These are phyloP conservation scores for Natator depressus DNA, from an alignment of 2,113 vertebrate genomes.

Conservation along the genomic window DNA sequence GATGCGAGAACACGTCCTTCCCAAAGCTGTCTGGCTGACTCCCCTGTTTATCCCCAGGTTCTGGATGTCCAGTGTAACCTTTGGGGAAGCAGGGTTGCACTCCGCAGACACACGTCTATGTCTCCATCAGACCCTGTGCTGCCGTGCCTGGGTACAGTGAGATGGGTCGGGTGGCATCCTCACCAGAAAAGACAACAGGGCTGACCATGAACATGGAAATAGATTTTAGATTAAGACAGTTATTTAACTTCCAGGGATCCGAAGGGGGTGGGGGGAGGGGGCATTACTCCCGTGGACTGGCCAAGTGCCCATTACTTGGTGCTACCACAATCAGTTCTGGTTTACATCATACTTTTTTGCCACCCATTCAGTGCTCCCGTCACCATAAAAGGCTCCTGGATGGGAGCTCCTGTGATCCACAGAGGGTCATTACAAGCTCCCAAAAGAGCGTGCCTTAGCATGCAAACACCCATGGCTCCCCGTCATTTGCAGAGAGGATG, in stretches of 20 bases:
- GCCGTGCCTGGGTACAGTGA: neutral
- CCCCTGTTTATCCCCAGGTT: neutral
- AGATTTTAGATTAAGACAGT: neutral
- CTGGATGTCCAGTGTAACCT: neutral
- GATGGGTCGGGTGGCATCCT: neutral
- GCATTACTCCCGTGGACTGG: neutral
- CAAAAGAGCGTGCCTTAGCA: neutral
- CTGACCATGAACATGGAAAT: neutral
- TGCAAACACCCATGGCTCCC: neutral
- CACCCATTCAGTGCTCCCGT: neutral
- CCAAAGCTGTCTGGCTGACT: neutral
- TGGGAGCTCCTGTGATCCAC: neutral
- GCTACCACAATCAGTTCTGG: rapidly evolving
- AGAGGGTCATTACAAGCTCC: neutral
- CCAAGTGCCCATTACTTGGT: rapidly evolving
- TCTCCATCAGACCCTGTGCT: neutral
- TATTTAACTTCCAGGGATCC: neutral
- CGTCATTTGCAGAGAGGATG: rapidly evolving
- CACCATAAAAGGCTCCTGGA: neutral
- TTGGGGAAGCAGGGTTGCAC: neutral
- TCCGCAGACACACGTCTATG: neutral
- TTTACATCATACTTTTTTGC: rapidly evolving
- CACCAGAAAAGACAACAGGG: neutral
- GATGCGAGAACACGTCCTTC: neutral
- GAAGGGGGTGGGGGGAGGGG: neutral